Evolutionary conservation across 2,888 invertebrate species (phyloP), one percentile per base, ranked within the genome.

Genomic region (Rhagium mordax): DNA sequence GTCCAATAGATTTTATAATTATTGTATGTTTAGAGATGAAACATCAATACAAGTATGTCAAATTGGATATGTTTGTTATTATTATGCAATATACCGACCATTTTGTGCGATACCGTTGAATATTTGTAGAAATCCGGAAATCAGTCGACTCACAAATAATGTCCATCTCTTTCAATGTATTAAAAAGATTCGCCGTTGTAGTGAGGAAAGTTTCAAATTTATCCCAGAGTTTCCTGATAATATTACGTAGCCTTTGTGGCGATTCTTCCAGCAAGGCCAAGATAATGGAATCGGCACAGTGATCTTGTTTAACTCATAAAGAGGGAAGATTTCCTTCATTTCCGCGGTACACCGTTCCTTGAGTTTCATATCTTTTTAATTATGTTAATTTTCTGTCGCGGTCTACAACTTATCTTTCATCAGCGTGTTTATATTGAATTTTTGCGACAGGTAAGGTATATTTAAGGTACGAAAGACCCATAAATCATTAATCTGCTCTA

Each of bases 331-430:
- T 51, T 61, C 49, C 69, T 21, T 33, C 53, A 33, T 6, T 47
- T 51, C 24, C 20, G 15, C 51, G 51, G 49, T 60, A 16, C 21
- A 64, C 7, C 62, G 48, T 57, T 33, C 61, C 60, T 51, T 53
- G 64, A 64, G 67, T 75, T 79, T 80, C 76, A 75, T 77, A 79
- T 78, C 80, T 79, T 79, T 81, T 81, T 81, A 82, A 83, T 81
- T 81, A 81, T 81, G 81, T 78, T 81, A 81, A 83, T 83, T 81
- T 79, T 79, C 78, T 79, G 80, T 81, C 79, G 79, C 69, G 79
- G 70, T 72, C 74, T 74, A 47, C 72, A 71, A 78, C 80, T 81
- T 81, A 81, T 81, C 81, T 81, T 73, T 65, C 71, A 81, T 82
- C 78, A 71, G 74, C 74, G 68, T 81, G 77, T 79, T 81, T 79